A percentile compares a stretch with the other conserved stretches of the same genome.
Evolutionary conservation across 2,113 vertebrate genomes (phyloP).

Genomic region (Pongo abelii): DNA sequence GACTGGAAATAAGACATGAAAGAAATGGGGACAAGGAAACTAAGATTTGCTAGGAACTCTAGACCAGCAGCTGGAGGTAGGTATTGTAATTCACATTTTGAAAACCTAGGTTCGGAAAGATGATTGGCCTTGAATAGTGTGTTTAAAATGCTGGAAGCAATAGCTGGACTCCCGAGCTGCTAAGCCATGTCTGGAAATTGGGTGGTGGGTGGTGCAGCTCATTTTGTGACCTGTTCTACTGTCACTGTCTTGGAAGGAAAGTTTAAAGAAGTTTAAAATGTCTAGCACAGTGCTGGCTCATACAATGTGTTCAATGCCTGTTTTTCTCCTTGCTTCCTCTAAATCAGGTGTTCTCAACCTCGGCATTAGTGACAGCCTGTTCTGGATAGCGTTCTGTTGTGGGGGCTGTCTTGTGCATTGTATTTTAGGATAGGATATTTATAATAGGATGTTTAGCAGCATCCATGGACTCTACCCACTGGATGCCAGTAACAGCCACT

Average conservation of each 20-base stretch:
- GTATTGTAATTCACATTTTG: neutral
- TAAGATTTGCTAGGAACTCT: neutral
- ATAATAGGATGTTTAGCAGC: neutral
- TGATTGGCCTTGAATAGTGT: neutral
- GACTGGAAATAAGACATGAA: neutral
- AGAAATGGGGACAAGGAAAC: neutral
- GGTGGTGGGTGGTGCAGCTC: neutral
- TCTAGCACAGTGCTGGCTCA: neutral
- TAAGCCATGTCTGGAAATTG: neutral
- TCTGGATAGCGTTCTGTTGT: too few relatives aligned
- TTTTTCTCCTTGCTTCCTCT: neutral
- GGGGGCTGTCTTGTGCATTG: neutral
- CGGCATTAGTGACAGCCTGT: neutral
- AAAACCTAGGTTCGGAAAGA: neutral
- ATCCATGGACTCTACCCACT: neutral
- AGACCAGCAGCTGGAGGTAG: neutral
- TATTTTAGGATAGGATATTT: neutral
- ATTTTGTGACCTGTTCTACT: neutral
- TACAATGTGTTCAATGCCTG: accelerated
- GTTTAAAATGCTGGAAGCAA: neutral
- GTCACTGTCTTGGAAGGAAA: neutral
- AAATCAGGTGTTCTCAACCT: neutral
- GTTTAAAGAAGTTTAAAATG: neutral
- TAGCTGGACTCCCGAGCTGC: neutral
- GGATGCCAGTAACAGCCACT: neutral